Base-by-base conservation (phyloP, 2,113 vertebrate genomes). In the Fukomys damarensis region DNA sequence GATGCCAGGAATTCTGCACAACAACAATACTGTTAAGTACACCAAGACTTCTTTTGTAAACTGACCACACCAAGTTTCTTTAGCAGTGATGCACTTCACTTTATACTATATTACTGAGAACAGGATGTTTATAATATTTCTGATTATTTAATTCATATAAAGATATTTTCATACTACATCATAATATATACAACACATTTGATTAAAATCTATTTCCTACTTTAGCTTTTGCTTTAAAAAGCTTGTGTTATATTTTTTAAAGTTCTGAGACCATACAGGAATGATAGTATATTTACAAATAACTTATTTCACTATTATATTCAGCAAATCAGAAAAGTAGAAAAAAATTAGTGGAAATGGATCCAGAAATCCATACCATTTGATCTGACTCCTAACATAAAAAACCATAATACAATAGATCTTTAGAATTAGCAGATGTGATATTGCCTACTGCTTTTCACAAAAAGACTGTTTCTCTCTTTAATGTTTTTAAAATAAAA, bases 171-270 rank as follows among this genome's bases (percentile, higher is more conserved):
- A 86, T 77, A 72, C 6, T 20, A 49, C 14, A 72, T 7, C 28
- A 65, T 46, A 9, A 41, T 46, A 81, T 8, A 20, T 79, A 87
- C 11, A 68, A 72, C 6, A 80, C 56, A 90, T 26, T 41, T 59
- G 22, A 61, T 68, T 92, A 86, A 95, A 68, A 32, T 80, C 8
- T 86, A 41, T 63, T 88, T 90, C n/a, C 28, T 86, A 0, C 41
- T 91, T 86, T 92, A 93, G 56, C 4, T 12, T 19, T 96, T 76
- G 17, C 41, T 94, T 94, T 11, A 95, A 87, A 16, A 46, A 96
- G 96, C 65, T 20, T 38, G 35, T 92, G 81, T 38, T 88, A 43
- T 0, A 10, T 61, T 87, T 95, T 76, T 76, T 41, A 56, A 95
- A 97, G 7, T 90, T 89, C 65, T 94, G 26, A 46, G 19, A 54